A percentile compares a stretch with the other conserved stretches of the same genome.
Conservation (phyloP, 2,113 vertebrate species). For the Fregata magnificens region DNA sequence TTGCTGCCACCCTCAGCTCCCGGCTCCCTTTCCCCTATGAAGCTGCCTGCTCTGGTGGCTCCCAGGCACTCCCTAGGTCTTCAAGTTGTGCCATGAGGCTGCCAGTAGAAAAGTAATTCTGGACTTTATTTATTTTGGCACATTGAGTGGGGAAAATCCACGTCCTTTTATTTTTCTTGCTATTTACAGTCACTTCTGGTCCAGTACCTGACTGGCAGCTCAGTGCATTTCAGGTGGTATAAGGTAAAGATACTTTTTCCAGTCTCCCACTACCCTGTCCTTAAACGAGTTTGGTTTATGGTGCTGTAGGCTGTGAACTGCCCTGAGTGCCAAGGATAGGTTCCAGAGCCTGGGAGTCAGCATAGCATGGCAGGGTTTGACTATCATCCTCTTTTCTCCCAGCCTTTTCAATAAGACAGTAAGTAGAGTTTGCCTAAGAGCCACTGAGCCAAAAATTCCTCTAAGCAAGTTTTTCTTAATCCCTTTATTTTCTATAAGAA, state of each 20-base stretch:
- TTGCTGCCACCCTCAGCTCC: not conserved
- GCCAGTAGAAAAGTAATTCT: not conserved
- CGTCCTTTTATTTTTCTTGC: not conserved
- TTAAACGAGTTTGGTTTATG: not conserved
- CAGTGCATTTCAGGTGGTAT: not conserved
- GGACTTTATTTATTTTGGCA: not conserved
- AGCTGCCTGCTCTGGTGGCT: not conserved
- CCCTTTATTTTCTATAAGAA: not conserved
- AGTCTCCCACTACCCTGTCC: not conserved
- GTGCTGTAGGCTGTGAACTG: not conserved
- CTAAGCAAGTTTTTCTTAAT: not conserved
- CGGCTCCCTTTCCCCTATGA: not conserved
- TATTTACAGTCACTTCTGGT: not conserved
- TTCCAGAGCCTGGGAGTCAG: not conserved
- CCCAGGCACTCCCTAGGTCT: not conserved
- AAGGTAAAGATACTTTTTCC: not conserved
- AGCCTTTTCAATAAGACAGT: not conserved
- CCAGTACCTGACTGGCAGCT: not conserved
- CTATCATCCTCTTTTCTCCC: not conserved
- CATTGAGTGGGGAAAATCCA: not conserved
- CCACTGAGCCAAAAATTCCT: not conserved
- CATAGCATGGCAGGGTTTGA: not conserved
- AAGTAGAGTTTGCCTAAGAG: not conserved
- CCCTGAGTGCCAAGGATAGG: not conserved
- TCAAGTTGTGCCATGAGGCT: not conserved